Conservation (phyloP, 2,113 vertebrate species). For the Sander lucioperca region DNA sequence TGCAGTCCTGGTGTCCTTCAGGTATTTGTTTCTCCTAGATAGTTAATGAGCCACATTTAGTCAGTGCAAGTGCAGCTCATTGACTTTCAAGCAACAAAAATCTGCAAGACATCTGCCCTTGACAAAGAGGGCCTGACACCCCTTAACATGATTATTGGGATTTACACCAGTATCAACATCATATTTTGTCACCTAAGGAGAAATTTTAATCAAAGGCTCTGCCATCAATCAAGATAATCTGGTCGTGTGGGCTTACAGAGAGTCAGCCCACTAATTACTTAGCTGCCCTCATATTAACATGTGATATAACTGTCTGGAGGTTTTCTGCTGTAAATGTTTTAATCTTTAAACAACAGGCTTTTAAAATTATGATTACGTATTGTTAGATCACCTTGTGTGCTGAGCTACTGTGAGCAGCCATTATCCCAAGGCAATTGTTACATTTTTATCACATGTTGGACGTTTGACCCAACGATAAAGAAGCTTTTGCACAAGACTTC, state of each 20-base stretch:
- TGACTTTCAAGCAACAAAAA: conserved; percentile 62
- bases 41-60: conserved; percentile 61
- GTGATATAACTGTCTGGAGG: background rate
- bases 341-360: background rate
- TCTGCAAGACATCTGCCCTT: conserved; percentile 59
- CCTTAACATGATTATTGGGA: conserved; percentile 51
- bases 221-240: conserved; percentile 41
- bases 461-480: background rate
- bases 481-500: background rate
- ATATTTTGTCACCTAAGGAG: conserved; percentile 41
- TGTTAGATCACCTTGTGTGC: background rate
- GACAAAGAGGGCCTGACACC: conserved; percentile 48
- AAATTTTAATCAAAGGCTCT: conserved; percentile 15
- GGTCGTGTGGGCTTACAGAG: background rate
- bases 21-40: conserved; percentile 54
- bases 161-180: conserved; percentile 41
- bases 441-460: background rate
- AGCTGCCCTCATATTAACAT: background rate
- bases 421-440: background rate
- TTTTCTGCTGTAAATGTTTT: background rate
- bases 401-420: background rate
- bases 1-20: conserved; percentile 52
- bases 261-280: background rate
- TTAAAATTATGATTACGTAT: background rate
- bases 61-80: conserved; percentile 60